phyloP scores from a whole-genome alignment of 2,113 vertebrate species.

The Cynocephalus volans region DNA sequence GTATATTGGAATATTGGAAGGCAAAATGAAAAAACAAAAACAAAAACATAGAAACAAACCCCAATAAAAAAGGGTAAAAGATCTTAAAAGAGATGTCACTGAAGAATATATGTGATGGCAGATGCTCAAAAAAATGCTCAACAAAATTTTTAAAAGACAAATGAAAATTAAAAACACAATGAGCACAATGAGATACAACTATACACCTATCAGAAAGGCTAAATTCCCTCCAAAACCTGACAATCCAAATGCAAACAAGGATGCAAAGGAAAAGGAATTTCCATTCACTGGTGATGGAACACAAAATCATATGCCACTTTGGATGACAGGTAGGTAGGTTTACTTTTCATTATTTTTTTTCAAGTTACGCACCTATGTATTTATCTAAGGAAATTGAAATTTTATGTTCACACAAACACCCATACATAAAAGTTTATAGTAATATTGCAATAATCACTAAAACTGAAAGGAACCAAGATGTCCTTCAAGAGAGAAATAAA shows the following conservation, averaged over 20 bases:
- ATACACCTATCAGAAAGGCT: background rate
- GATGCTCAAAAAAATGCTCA: background rate
- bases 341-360: background rate
- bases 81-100: background rate
- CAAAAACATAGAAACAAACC: too few relatives aligned
- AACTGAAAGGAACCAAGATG: background rate
- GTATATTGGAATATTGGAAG: background rate
- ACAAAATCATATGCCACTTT: background rate
- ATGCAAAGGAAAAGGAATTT: background rate
- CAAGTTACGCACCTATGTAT: background rate
- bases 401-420: background rate
- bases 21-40: background rate
- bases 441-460: background rate
- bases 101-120: background rate
- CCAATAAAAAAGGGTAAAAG: background rate
- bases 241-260: background rate
- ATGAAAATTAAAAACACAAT: background rate
- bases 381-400: background rate
- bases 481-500: background rate
- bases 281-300: background rate
- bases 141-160: background rate
- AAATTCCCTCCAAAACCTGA: background rate
- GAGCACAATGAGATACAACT: background rate
- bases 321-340: background rate
- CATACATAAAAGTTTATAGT: background rate